These are phyloP conservation scores for Agapornis roseicollis DNA, from an alignment of 2,113 vertebrate species.

Conservation along the genomic window DNA sequence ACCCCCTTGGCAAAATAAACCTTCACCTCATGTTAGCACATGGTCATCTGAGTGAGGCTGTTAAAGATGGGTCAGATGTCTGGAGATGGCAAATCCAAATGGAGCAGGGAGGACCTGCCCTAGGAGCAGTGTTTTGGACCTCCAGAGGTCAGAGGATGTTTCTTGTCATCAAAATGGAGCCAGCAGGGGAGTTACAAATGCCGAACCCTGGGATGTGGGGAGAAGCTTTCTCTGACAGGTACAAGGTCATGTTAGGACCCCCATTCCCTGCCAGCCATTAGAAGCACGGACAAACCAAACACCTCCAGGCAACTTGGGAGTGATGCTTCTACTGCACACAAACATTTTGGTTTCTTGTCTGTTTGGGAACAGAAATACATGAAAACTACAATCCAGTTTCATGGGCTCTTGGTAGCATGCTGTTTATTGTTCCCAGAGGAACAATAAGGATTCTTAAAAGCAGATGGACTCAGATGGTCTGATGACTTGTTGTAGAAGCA, in stretches of 20 bases:
- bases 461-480: constrained; percentile 19
- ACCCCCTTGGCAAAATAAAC: neutral
- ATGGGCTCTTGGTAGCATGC: constrained; percentile 1
- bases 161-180: neutral
- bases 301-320: neutral
- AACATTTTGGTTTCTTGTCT: neutral
- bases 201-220: neutral
- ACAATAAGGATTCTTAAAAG: constrained; percentile 55
- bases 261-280: neutral
- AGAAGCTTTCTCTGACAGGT: neutral
- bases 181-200: neutral
- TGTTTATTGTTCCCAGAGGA: constrained; percentile 40
- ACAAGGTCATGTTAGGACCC: neutral
- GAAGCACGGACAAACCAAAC: neutral
- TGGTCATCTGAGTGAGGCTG: neutral
- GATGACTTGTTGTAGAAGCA: constrained; percentile 12
- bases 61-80: accelerated
- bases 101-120: neutral
- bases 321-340: neutral
- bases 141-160: neutral
- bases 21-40: neutral
- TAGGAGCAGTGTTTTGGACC: neutral
- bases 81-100: neutral
- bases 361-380: neutral
- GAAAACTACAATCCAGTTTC: constrained; percentile 7